phyloP scores from a whole-genome alignment of 2,113 vertebrate species.

The Clupea harengus region DNA sequence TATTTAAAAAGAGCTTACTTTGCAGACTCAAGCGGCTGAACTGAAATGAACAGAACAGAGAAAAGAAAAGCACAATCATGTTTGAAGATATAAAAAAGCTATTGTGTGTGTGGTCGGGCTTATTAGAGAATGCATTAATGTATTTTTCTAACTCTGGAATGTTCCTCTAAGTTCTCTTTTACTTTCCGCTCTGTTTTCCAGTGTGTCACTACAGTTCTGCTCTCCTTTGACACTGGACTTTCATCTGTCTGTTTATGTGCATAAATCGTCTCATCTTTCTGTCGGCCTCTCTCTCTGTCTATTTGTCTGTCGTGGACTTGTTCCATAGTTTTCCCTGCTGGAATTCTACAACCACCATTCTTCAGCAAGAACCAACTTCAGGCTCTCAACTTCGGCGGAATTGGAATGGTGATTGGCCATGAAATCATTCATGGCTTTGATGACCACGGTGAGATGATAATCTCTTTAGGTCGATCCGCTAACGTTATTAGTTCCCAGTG shows the following conservation, averaged over 20 bases:
- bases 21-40: neutral
- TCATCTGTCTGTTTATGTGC: neutral
- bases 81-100: neutral
- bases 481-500: neutral
- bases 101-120: conserved; percentile 5
- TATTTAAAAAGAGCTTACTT: neutral
- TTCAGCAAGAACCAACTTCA: conserved; percentile 94
- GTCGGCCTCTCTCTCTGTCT: neutral
- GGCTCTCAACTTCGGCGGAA: conserved; percentile 92
- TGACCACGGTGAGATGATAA: conserved; percentile 80
- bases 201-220: neutral
- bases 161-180: neutral
- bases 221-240: neutral
- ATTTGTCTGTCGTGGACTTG: neutral
- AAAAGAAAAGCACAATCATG: neutral
- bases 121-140: neutral
- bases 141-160: neutral
- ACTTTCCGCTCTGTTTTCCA: neutral
- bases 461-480: neutral
- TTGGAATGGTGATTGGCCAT: conserved; percentile 96
- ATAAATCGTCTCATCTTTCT: neutral
- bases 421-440: conserved; percentile 97
- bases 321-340: conserved; percentile 88
- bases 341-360: conserved; percentile 95
- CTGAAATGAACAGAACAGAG: neutral